These are phyloP conservation scores for Dryococelus australis DNA, from an alignment of 2,888 invertebrate genomes.

Conservation along the genomic window DNA sequence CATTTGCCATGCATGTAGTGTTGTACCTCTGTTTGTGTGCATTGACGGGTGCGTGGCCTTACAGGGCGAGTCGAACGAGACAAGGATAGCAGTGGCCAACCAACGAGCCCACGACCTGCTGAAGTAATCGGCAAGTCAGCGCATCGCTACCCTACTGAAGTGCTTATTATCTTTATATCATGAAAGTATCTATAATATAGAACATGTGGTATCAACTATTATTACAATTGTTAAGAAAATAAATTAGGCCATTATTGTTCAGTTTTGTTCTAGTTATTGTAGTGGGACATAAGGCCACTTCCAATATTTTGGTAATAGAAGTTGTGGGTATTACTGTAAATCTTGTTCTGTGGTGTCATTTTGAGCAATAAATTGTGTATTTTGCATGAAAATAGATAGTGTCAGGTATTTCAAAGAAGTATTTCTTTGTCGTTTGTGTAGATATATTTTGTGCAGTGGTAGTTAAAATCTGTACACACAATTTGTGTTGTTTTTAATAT, in stretches of 20 bases:
- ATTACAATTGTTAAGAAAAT: slow-evolving; percentile 22
- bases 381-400: slow-evolving; percentile 3
- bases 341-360: background rate
- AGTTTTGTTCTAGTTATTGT: background rate
- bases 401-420: background rate
- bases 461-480: background rate
- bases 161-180: slow-evolving; percentile 43
- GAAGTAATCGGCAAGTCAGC: slow-evolving; percentile 67
- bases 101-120: slow-evolving; percentile 96
- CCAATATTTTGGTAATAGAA: background rate
- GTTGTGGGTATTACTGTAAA: background rate
- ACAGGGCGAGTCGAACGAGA: slow-evolving; percentile 91
- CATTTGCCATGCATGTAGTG: slow-evolving; percentile 28
- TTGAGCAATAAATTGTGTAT: background rate
- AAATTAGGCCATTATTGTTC: background rate
- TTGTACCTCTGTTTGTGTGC: slow-evolving; percentile 32
- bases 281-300: slow-evolving; percentile 35
- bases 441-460: background rate
- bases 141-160: slow-evolving; percentile 37
- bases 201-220: slow-evolving; percentile 28
- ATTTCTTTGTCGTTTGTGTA: background rate
- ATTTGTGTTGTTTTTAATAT: background rate
- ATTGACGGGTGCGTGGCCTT: slow-evolving; percentile 37
- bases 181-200: slow-evolving; percentile 31
- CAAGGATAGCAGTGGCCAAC: slow-evolving; percentile 96